Evolutionary conservation across 2,113 vertebrate species (phyloP).

Genomic region (Columba livia): DNA sequence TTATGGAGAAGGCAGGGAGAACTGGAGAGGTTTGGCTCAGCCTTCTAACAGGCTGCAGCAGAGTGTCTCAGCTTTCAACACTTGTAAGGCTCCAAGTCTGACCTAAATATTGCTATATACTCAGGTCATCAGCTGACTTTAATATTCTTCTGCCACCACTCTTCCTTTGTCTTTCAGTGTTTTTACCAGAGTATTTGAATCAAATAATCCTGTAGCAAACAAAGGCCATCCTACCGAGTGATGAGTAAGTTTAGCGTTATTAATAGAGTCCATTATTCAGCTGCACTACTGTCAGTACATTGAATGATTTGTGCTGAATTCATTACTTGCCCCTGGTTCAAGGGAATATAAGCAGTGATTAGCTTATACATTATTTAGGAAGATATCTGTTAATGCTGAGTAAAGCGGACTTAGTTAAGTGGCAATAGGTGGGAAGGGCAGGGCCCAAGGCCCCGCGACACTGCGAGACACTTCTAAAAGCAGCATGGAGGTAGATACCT

Average conservation of each 20-base stretch:
- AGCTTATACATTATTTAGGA: constrained; percentile 64
- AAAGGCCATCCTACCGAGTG: neutral
- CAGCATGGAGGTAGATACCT: neutral
- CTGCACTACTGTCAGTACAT: constrained; percentile 22
- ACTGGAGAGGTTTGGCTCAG: neutral
- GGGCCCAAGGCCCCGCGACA: neutral
- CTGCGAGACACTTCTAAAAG: neutral
- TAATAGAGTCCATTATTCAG: constrained; percentile 45
- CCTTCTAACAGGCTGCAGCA: neutral
- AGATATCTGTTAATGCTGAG: constrained; percentile 44
- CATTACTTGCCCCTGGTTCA: constrained; percentile 38
- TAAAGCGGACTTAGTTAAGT: constrained; percentile 8
- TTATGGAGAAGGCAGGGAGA: neutral
- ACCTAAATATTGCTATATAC: neutral
- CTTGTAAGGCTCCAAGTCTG: neutral
- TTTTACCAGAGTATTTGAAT: neutral
- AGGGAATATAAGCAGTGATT: constrained; percentile 52
- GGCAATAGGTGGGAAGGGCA: neutral
- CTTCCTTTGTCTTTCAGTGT: neutral
- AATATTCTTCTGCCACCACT: neutral
- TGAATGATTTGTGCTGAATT: constrained; percentile 44
- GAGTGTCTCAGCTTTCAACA: neutral
- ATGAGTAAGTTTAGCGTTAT: neutral
- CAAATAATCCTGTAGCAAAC: neutral
- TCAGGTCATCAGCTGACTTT: neutral